These are phyloP conservation scores for Meandrina meandrites DNA, from an alignment of 92 coral and sea anemone species.

Conservation along the genomic window DNA sequence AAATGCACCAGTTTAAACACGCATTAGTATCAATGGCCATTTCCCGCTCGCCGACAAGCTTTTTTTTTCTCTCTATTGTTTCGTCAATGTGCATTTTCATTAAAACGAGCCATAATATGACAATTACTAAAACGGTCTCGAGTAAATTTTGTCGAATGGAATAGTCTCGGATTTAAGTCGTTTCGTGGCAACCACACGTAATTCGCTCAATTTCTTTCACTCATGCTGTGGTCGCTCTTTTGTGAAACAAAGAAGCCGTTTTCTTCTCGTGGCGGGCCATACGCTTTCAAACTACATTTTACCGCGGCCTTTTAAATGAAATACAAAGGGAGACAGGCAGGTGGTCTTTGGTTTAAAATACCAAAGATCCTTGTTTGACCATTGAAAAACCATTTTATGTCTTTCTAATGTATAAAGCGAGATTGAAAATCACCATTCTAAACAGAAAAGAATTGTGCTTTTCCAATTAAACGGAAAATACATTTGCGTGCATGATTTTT, in stretches of 20 bases:
- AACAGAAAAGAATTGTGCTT: neutral
- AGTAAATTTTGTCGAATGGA: constrained; percentile 30
- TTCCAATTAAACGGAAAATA: neutral
- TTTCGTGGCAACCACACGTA: constrained; percentile 25
- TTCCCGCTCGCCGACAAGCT: constrained; percentile 33
- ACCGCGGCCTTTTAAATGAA: constrained; percentile 16
- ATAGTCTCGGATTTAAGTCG: constrained; percentile 13
- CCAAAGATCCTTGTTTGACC: constrained; percentile 17
- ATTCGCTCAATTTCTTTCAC: constrained; percentile 23
- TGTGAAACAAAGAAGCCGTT: constrained; percentile 12
- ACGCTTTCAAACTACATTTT: constrained; percentile 11
- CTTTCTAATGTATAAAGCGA: neutral
- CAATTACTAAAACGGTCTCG: constrained; percentile 14
- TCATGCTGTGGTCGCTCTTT: constrained; percentile 1
- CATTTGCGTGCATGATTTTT: neutral
- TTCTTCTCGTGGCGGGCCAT: constrained; percentile 16
- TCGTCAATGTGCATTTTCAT: constrained; percentile 31
- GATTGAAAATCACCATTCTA: constrained; percentile 21
- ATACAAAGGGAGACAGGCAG: constrained; percentile 34
- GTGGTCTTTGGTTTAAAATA: constrained; percentile 35
- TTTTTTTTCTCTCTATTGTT: constrained; percentile 21
- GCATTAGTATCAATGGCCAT: constrained; percentile 37
- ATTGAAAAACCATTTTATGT: constrained; percentile 12
- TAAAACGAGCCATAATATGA: constrained; percentile 1
- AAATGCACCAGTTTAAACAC: constrained; percentile 34